Conservation (phyloP, 2,888 invertebrate species). For the Drosophila heteroneura region DNA sequence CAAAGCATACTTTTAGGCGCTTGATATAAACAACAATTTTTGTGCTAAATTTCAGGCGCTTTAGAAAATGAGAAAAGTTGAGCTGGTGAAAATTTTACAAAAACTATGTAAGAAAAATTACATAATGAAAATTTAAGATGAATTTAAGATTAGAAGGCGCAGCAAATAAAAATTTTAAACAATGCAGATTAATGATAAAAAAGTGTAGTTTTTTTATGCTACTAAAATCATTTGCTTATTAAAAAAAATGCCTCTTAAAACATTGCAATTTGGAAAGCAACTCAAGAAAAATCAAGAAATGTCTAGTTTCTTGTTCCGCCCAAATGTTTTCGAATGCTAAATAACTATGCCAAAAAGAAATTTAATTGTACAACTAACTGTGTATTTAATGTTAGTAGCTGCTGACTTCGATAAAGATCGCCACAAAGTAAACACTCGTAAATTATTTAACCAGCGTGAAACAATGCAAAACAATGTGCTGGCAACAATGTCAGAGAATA, state of each 20-base stretch:
- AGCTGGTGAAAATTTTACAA: not conserved
- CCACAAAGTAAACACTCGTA: constrained; percentile 23
- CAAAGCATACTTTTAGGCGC: constrained; percentile 30
- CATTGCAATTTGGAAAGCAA: not conserved
- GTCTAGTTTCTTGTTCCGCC: not conserved
- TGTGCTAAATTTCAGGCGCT: not conserved
- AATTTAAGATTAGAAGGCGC: too few relatives aligned
- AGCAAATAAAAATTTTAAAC: too few relatives aligned
- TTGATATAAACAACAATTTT: fast-evolving
- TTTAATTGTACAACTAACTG: constrained; percentile 27
- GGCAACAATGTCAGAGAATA: constrained; percentile 40
- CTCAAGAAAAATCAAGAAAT: too few relatives aligned
- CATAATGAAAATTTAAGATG: not conserved
- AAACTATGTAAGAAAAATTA: not conserved
- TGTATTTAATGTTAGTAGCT: constrained; percentile 7
- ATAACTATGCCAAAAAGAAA: constrained; percentile 20
- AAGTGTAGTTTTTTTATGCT: not conserved
- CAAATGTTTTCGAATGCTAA: constrained; percentile 2
- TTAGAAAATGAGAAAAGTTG: not conserved
- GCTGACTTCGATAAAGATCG: constrained; percentile 9
- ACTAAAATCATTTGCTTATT: not conserved
- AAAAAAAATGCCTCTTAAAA: not conserved
- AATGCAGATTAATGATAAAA: too few relatives aligned
- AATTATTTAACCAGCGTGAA: constrained; percentile 57
- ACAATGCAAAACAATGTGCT: constrained; percentile 37